Percentiles rank a stretch among this genome's conserved stretches.
phyloP scores from a whole-genome alignment of 2,888 invertebrate genomes.

The Sphecodes monilicornis region DNA sequence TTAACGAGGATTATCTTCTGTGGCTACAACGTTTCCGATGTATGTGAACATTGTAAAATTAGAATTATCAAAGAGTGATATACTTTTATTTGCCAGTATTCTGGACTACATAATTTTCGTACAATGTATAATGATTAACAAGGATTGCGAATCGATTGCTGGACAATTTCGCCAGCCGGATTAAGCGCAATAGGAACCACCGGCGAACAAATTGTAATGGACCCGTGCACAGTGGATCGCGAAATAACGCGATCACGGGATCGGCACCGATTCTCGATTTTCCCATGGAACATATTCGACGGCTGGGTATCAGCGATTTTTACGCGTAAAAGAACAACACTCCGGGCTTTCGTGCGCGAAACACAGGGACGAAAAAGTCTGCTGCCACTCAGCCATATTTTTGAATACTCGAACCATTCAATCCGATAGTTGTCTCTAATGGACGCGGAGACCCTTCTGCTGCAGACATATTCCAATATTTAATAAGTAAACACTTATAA shows the following conservation, averaged over 20 bases:
- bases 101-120: background rate
- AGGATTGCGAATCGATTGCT: background rate
- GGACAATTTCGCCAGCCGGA: background rate
- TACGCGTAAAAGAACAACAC: conserved; percentile 19
- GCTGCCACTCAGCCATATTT: background rate
- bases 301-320: conserved; percentile 28
- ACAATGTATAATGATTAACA: background rate
- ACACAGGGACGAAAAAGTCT: background rate
- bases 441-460: background rate
- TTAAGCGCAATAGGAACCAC: conserved; percentile 25
- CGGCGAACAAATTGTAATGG: conserved; percentile 40
- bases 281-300: conserved; percentile 10
- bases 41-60: background rate
- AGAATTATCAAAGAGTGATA: background rate
- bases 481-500: background rate
- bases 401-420: background rate
- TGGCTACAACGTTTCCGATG: too few species aligned
- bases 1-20: too few species aligned
- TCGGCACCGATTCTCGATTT: conserved; percentile 7
- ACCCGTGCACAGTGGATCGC: conserved; percentile 20
- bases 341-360: background rate
- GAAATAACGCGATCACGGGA: conserved; percentile 29
- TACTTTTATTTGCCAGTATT: background rate
- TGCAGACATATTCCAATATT: background rate
- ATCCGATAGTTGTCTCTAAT: background rate